phyloP scores from a whole-genome alignment of 2,113 vertebrate genomes.

The Stomatorhinus ivindoensis region DNA sequence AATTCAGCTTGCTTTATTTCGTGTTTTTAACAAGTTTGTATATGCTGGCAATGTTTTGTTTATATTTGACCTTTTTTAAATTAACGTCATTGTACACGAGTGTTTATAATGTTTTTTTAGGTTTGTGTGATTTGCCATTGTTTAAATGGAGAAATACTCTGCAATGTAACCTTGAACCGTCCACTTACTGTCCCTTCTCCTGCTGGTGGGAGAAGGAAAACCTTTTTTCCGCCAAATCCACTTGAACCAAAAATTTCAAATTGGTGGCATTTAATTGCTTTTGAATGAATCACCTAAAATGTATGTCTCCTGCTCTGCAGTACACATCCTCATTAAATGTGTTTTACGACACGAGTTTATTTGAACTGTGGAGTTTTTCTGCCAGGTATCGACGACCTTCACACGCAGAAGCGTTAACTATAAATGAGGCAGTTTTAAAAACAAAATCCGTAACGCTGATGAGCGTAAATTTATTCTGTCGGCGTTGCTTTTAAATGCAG shows the following conservation, averaged over 20 bases:
- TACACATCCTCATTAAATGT: constrained; percentile 13
- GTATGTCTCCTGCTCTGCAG: background rate
- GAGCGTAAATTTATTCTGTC: background rate
- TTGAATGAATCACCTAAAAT: background rate
- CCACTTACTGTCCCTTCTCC: background rate
- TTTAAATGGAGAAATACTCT: background rate
- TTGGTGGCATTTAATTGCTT: background rate
- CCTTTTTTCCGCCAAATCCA: background rate
- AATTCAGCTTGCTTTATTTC: background rate
- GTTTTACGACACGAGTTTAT: background rate
- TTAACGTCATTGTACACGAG: background rate
- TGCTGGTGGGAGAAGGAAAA: constrained; percentile 9
- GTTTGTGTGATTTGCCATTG: background rate
- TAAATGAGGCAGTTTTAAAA: background rate
- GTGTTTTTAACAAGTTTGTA: background rate
- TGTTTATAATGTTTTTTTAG: constrained; percentile 1
- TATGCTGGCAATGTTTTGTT: background rate
- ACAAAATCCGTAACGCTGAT: background rate
- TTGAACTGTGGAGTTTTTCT: background rate
- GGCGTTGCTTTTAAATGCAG: background rate
- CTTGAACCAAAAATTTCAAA: background rate
- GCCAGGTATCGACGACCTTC: background rate
- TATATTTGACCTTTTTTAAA: background rate
- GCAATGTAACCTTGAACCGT: background rate
- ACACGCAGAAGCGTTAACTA: background rate